Base-by-base conservation (phyloP, 2,797 vertebrate genomes). In the Scarus forsteni region DNA sequence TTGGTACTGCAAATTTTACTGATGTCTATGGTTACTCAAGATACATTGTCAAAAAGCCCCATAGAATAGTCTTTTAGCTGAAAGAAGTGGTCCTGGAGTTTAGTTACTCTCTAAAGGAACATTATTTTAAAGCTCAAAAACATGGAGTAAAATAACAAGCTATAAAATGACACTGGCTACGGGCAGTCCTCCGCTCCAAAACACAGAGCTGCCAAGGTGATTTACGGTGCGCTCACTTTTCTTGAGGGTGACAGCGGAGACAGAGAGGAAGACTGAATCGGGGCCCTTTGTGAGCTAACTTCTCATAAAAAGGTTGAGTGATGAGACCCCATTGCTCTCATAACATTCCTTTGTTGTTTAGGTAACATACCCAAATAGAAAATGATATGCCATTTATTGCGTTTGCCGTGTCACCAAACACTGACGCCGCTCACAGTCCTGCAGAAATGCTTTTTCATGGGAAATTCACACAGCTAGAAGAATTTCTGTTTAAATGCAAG, bases 271-370 rank as follows among this genome's bases (percentile, higher is more conserved):
- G 88, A 91, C 71, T 72, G 86, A 90, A 90, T 86, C 15, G 18
- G 87, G 27, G 86, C 85, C 50, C 87, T 93, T 92, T 92, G 86
- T 94, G 89, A 81, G 88, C 81, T 86, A 81, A 87, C 86, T 84
- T 81, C 85, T 90, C 87, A 92, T 93, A 91, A 93, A 27, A 92
- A 84, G 78, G 80, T 62, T 92, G 89, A 89, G 83, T 46, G 89
- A 92, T 90, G 90, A 90, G 90, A 93, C 90, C 87, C 85, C 61
- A 79, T 83, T 85, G 89, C 85, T 92, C 85, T 87, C 90, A 91
- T 88, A 92, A 94, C 90, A 92, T 93, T 94, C 91, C 90, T 88
- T 78, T 80, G 75, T 82, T 94, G 89, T 94, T 94, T 87, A 84
- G 86, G 87, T 92, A 92, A 92, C 89, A 90, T 81, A 88, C 77